Percentiles rank a stretch among this genome's conserved stretches.
phyloP scores from a whole-genome alignment of 2,113 vertebrate species.

The Xiphorhynchus elegans region DNA sequence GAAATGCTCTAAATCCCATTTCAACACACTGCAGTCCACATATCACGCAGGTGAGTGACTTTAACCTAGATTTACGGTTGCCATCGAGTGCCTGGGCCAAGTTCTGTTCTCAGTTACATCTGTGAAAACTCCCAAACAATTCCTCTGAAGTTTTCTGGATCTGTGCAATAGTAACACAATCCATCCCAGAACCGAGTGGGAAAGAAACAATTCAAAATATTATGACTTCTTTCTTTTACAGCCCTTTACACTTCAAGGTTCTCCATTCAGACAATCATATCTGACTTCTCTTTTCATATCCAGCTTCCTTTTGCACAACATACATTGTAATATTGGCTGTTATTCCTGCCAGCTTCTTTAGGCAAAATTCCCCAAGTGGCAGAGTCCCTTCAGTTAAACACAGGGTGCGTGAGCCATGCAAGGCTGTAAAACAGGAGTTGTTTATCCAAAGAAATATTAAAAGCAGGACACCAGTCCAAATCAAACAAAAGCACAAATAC shows the following conservation, averaged over 20 bases:
- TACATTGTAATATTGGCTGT: neutral
- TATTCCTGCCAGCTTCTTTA: neutral
- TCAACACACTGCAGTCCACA: neutral
- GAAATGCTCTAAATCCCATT: neutral
- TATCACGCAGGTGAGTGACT: neutral
- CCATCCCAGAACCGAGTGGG: neutral
- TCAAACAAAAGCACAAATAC: conserved; percentile 62
- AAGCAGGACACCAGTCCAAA: conserved; percentile 49
- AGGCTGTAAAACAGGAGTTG: conserved; percentile 27
- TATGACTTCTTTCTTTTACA: conserved; percentile 8
- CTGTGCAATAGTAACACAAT: neutral
- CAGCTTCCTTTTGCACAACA: neutral
- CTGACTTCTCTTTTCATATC: neutral
- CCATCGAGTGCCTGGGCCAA: neutral
- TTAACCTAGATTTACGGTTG: neutral
- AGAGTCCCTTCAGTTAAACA: conserved; percentile 28
- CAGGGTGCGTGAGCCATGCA: neutral
- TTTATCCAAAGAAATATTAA: conserved; percentile 62
- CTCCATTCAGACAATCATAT: neutral
- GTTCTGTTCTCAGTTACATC: conserved; percentile 7
- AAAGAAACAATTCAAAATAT: neutral
- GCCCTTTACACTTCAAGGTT: neutral
- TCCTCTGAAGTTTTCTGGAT: conserved; percentile 12
- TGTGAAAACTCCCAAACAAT: neutral
- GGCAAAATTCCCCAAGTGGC: conserved; percentile 18